Evolutionary conservation across 2,888 invertebrate species (phyloP).

Genomic region (Zygaena filipendulae): DNA sequence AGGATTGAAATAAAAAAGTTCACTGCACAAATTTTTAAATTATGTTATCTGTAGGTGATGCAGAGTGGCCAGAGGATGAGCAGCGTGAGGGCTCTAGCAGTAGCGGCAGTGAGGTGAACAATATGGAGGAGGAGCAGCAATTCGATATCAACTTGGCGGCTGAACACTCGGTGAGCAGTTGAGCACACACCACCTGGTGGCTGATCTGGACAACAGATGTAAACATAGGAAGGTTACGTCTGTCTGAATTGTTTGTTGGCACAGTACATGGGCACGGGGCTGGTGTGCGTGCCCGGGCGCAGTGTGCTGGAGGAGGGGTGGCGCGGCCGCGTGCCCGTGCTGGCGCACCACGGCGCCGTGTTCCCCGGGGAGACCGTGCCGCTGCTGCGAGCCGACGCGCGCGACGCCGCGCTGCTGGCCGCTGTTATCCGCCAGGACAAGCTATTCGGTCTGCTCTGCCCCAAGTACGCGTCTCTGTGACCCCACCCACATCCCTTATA

Average conservation of each 20-base stretch:
- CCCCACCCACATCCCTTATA: no score
- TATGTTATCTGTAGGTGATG: not conserved
- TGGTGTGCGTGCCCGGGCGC: conserved; percentile 36
- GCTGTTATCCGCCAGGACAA: conserved; percentile 30
- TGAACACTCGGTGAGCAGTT: conserved; percentile 41
- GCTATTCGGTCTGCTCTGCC: conserved; percentile 50
- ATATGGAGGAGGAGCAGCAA: conserved; percentile 29
- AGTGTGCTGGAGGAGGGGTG: conserved; percentile 48
- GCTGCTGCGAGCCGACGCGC: conserved; percentile 35
- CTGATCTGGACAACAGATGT: no score
- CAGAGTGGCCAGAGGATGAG: conserved; percentile 5
- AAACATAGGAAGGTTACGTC: no score
- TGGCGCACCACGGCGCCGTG: conserved; percentile 42
- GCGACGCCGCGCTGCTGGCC: conserved; percentile 27
- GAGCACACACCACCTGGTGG: no score
- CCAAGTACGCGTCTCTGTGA: conserved; percentile 38
- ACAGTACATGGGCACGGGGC: conserved; percentile 47
- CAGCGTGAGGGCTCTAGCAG: conserved; percentile 8
- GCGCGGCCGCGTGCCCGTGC: conserved; percentile 38
- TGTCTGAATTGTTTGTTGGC: conserved; percentile 3
- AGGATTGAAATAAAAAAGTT: no score
- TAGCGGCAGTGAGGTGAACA: conserved; percentile 13
- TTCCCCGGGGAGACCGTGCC: conserved; percentile 62
- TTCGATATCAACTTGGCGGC: conserved; percentile 51
- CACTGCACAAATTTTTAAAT: not conserved